Base-by-base conservation (phyloP, 2,113 vertebrate genomes). In the Callaeas wilsoni region DNA sequence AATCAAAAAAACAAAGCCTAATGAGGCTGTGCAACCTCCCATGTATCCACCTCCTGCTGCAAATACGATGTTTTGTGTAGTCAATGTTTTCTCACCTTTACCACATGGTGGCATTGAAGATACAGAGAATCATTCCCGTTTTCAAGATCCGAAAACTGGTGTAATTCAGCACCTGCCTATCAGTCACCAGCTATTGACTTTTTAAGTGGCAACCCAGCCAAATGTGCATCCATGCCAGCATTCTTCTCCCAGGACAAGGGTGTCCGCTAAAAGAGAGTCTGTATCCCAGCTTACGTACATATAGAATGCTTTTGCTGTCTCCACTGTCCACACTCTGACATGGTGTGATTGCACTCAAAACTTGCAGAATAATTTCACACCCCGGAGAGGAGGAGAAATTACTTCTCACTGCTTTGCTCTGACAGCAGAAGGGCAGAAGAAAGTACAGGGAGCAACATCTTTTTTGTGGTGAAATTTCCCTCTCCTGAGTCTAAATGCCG, bases 81-180 rank as follows among this genome's bases (percentile, higher is more conserved):
- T 68, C 69, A 71, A 10, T 37, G 32, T 57, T 95, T 90, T 86
- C 56, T 77, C 75, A 30, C 41, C 80, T 83, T 88, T 82, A 75
- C 90, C 90, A 90, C 94, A 75, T 23, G 94, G 76, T 92, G 86
- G 69, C 90, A 96, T 77, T 60, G 73, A 83, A 75, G 69, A 64
- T 33, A 50, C 60, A 90, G 68, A 53, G 30, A 60, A 82, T 8
- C 64, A 92, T 46, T 67, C 55, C n/a, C 2, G 1, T 30, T 84
- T 56, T 29, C 33, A 60, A 60, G 16, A 44, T 37, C 21, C 84
- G 71, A 90, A 77, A 86, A 81, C 10, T 41, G 56, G 17, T 41
- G 13, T 17, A 42, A 57, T 25, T 49, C 17, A 56, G 39, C 29
- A 42, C 18, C 13, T 65, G n/a, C 20, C 56, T 68, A 47, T 55